phyloP scores from a whole-genome alignment of 2,888 invertebrate species.

The Melipona beecheii region DNA sequence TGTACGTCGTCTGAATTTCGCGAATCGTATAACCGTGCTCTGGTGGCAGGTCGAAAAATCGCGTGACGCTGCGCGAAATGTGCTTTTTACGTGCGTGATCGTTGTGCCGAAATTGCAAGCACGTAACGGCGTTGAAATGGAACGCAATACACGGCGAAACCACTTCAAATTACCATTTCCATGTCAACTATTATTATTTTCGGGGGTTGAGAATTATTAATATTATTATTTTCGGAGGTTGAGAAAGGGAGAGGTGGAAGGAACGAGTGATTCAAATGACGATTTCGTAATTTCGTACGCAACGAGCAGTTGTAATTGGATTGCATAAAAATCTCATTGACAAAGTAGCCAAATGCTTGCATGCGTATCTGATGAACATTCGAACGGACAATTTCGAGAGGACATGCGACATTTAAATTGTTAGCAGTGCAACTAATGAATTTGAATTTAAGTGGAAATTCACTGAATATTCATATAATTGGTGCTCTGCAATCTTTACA shows the following conservation, averaged over 20 bases:
- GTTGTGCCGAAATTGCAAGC: conserved; percentile 36
- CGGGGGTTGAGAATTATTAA: neutral
- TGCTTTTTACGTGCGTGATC: conserved; percentile 22
- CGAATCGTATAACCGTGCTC: conserved; percentile 32
- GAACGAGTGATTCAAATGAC: neutral
- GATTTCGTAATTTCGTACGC: neutral
- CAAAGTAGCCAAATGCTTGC: too few species aligned
- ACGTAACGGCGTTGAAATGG: conserved; percentile 22
- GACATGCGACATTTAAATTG: too few species aligned
- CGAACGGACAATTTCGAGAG: too few species aligned
- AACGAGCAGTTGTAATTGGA: neutral
- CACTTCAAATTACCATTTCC: conserved; percentile 21
- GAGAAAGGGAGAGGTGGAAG: neutral
- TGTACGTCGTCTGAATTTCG: conserved; percentile 29
- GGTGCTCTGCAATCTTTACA: too few species aligned
- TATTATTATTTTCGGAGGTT: neutral
- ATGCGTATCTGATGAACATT: too few species aligned
- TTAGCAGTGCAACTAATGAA: too few species aligned
- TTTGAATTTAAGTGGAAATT: too few species aligned
- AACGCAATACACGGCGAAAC: neutral
- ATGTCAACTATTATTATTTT: neutral
- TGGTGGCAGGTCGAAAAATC: conserved; percentile 23
- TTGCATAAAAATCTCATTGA: neutral
- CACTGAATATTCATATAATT: too few species aligned
- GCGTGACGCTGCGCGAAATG: conserved; percentile 17